These are phyloP conservation scores for Heteromyza rotundicornis DNA, from an alignment of 2,888 invertebrate genomes.

Conservation along the genomic window DNA sequence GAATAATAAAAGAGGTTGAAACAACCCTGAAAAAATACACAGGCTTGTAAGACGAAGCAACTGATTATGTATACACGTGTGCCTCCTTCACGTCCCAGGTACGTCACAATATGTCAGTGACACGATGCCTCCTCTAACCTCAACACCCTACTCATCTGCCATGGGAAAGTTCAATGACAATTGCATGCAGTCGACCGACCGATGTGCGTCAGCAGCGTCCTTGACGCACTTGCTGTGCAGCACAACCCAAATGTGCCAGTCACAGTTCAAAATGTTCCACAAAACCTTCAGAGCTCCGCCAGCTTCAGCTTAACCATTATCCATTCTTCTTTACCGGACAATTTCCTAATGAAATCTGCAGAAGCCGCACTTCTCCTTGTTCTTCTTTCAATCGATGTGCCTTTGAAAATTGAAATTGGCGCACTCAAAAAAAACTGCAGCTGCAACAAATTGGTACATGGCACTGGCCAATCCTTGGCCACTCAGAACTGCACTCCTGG, in stretches of 20 bases:
- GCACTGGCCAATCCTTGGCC: conserved; percentile 2
- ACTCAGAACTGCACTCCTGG: conserved; percentile 49
- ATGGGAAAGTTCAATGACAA: not conserved
- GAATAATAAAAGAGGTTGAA: no score
- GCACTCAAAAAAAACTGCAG: not conserved
- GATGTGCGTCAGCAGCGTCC: conserved; percentile 3
- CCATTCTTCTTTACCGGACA: not conserved
- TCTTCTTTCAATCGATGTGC: not conserved
- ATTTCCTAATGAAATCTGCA: not conserved
- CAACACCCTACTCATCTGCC: no score
- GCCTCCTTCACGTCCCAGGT: no score
- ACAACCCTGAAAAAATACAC: no score
- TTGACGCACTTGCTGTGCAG: not conserved
- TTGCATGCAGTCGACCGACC: not conserved
- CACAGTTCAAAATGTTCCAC: not conserved
- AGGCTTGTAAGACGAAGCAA: no score
- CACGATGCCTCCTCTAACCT: no score
- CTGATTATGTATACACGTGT: no score
- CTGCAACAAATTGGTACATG: not conserved
- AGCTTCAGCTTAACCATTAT: not conserved
- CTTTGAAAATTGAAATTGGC: not conserved
- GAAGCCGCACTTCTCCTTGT: not conserved
- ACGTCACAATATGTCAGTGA: no score
- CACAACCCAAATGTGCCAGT: not conserved
- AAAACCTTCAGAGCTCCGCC: conserved; percentile 1